phyloP scores from a whole-genome alignment of 2,797 vertebrate genomes.

The Microctenopoma steveboyesi region DNA sequence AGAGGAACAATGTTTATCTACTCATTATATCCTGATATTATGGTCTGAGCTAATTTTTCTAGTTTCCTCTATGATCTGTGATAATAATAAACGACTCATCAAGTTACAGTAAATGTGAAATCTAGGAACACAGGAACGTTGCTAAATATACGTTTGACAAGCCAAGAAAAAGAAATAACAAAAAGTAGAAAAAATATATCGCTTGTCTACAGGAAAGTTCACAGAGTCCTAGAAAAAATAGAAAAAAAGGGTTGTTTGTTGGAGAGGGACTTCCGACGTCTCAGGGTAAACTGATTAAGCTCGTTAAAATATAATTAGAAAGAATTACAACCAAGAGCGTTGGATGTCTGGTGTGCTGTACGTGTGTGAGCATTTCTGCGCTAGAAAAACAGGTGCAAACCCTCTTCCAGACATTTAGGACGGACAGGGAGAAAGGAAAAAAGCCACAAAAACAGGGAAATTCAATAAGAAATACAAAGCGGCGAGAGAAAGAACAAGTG shows the following conservation, averaged over 20 bases:
- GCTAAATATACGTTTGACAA: not conserved
- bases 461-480: conserved; percentile 16
- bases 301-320: conserved; percentile 59
- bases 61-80: not conserved
- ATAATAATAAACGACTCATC: not conserved
- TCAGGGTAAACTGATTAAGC: conserved; percentile 36
- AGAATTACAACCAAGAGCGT: conserved; percentile 31
- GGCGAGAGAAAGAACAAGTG: conserved; percentile 20
- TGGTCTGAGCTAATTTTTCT: not conserved
- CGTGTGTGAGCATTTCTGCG: not conserved
- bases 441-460: conserved; percentile 32
- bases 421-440: conserved; percentile 23
- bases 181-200: not conserved
- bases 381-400: conserved; percentile 51
- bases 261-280: conserved; percentile 16
- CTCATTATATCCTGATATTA: not conserved
- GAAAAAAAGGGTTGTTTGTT: conserved; percentile 6
- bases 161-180: not conserved
- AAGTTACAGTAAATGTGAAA: not conserved
- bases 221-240: conserved; percentile 18
- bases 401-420: conserved; percentile 15
- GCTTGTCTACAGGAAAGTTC: not conserved
- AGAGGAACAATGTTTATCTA: not conserved
- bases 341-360: conserved; percentile 40
- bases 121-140: not conserved